Evolutionary conservation across 2,113 vertebrate species (phyloP).

Genomic region (Thymallus thymallus): DNA sequence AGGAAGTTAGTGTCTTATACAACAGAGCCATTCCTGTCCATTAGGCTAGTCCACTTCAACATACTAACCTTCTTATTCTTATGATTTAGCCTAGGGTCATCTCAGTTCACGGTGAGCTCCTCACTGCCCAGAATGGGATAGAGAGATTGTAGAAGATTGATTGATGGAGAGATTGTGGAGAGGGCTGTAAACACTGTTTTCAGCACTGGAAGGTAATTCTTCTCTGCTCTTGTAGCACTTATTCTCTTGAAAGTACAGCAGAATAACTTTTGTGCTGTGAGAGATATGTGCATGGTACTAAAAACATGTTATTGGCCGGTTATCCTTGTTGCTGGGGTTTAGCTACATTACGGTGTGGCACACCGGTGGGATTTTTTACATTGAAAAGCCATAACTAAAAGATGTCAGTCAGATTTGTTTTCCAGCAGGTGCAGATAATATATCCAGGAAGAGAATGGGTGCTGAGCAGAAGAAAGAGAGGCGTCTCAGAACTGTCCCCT

Average conservation of each 20-base stretch:
- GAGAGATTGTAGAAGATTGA: too few species aligned
- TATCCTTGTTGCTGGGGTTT: conserved; percentile 8
- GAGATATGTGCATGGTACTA: conserved; percentile 17
- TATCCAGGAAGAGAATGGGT: not conserved
- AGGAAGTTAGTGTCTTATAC: too few species aligned
- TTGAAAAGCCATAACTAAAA: conserved; percentile 47
- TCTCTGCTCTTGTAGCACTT: conserved; percentile 8
- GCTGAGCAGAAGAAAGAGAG: conserved; percentile 8
- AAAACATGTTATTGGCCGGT: conserved; percentile 30
- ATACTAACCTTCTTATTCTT: too few species aligned
- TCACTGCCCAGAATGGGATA: too few species aligned
- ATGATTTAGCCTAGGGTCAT: too few species aligned
- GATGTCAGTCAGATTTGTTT: conserved; percentile 28
- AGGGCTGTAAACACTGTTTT: too few species aligned
- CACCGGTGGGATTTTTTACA: conserved; percentile 48
- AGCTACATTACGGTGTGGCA: not conserved
- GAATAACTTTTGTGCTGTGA: conserved; percentile 10
- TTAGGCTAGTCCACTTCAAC: too few species aligned
- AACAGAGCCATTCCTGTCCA: too few species aligned
- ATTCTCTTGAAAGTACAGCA: conserved; percentile 2
- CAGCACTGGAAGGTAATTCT: conserved; percentile 6
- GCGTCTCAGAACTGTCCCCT: conserved; percentile 23
- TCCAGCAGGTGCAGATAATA: conserved; percentile 6
- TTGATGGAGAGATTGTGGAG: too few species aligned
- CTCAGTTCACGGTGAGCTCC: too few species aligned